Evolutionary conservation across 2,113 vertebrate genomes (phyloP).

Genomic region (Lamprologus speciosus): DNA sequence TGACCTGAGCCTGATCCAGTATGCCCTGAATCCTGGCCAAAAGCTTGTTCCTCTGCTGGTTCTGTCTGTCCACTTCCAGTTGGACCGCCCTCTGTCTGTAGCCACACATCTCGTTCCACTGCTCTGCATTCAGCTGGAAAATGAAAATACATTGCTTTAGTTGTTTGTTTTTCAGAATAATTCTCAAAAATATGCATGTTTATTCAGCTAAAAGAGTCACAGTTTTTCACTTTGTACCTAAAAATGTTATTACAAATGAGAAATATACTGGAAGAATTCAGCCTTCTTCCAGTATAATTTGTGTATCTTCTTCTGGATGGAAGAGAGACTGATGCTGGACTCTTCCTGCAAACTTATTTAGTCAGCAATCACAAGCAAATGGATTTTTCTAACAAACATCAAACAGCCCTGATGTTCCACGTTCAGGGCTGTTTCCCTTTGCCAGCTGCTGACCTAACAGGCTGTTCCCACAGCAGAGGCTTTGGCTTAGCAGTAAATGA

Average conservation of each 20-base stretch:
- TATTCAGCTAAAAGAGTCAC: background rate
- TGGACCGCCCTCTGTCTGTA: slow-evolving; percentile 77
- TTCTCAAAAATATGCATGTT: background rate
- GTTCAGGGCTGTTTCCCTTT: background rate
- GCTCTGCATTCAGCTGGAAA: slow-evolving; percentile 78
- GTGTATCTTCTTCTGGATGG: background rate
- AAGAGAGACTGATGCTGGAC: background rate
- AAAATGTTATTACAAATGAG: background rate
- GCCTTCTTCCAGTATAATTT: background rate
- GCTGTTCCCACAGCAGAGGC: background rate
- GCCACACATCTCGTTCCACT: slow-evolving; percentile 76
- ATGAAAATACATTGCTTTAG: background rate
- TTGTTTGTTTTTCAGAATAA: background rate
- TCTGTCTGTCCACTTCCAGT: slow-evolving; percentile 68
- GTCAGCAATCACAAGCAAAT: slow-evolving; percentile 2
- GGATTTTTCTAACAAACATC: background rate
- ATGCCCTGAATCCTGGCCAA: slow-evolving; percentile 76
- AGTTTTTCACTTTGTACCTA: background rate
- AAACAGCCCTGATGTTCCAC: background rate
- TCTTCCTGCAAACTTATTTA: background rate
- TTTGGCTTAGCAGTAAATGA: background rate
- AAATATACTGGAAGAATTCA: background rate
- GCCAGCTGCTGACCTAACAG: slow-evolving; percentile 11
- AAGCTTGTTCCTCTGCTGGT: slow-evolving; percentile 65
- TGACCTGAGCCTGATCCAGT: slow-evolving; percentile 78